Evolutionary conservation across 2,797 vertebrate genomes (phyloP), one percentile per base, ranked within the genome.

Genomic region (Tachyglossus aculeatus): DNA sequence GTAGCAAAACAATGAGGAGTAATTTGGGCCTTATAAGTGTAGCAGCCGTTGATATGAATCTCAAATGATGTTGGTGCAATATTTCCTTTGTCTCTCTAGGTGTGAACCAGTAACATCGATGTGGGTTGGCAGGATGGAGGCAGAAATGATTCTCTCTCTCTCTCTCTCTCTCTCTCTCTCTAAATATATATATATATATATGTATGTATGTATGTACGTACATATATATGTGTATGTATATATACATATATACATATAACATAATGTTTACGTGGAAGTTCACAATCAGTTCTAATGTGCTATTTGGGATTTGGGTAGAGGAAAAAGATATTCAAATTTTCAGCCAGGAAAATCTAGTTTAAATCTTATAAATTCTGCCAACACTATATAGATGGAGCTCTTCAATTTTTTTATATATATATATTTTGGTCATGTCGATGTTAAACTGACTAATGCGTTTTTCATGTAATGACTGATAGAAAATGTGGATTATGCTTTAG

Each of bases 371-470:
- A 18, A 59, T 67, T 24, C 34, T 81, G 47, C 36, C 37, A 53
- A 67, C 56, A 64, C 53, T 44, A 50, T 56, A 22, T 10, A 55
- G 60, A 57, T 67, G 53, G 36, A 69, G 50, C 48, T 33, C 32
- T 71, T 64, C 52, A 44, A 18, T n/a, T n/a, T n/a, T n/a, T n/a
- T n/a, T n/a, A n/a, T n/a, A 27, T 56, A 16, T 40, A 31, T n/a
- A 33, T 45, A 6, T n/a, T 75, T 29, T 50, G 70, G 16, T 7
- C 21, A 24, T 64, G 74, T 67, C 51, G 21, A 45, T 53, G 56
- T 74, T 58, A 73, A 24, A 71, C 52, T 60, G 56, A 24, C 52
- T 45, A 45, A 65, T 83, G 57, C 70, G 29, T 65, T 69, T 39
- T 65, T 59, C 22, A 54, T 65, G 21, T 33, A 45, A 32, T 29